Evolutionary conservation across 1,140 invertebrate species (phyloP), one percentile per base, ranked within the genome.

Genomic region (Anagrus nilaparvatae): DNA sequence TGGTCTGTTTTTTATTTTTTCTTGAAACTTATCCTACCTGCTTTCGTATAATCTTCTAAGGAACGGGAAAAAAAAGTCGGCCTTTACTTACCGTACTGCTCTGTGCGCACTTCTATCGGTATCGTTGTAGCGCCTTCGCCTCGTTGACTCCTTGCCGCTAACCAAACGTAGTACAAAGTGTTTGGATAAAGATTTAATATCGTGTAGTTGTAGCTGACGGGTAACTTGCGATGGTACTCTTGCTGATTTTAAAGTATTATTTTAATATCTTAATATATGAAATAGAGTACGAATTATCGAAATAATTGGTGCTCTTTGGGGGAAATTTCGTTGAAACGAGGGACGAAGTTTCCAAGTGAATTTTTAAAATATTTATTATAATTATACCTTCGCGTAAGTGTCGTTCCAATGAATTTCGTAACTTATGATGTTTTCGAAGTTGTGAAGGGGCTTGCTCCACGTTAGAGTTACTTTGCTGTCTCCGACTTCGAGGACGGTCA

Each of bases 391-490:
- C 8, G 87, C 84, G 55, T 89, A 93, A 17, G 92, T 95, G 60
- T 97, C 92, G 69, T 97, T 97, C 87, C 89, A 97, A 58, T 96
- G 97, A 3, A 98, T 72, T 70, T 94, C 90, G 69, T 97, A 97
- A 54, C 86, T 88, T 29, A 90, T 78, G 59, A 97, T 93, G 63
- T 84, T 89, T 62, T 94, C 89, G 38, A 85, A 84, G 39, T 87
- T 84, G 71, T 93, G 88, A 49, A 81, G 74, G 12, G 94, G 93
- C 56, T 83, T 80, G 38, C 77, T 81, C 94, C 94, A 98, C 51
- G 82, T 79, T 51, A 97, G 72, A 40, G 81, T 84, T 32, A 95
- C 86, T 37, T 80, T 77, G 20, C 81, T 87, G 61, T 88, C 83
- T 40, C 83, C 84, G 38, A 84, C 79, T 58, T 88, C 83, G 39